Percentiles rank a stretch among this genome's conserved stretches.
Evolutionary conservation across 2,888 invertebrate genomes (phyloP).

Genomic region (Malthinus flaveolus): DNA sequence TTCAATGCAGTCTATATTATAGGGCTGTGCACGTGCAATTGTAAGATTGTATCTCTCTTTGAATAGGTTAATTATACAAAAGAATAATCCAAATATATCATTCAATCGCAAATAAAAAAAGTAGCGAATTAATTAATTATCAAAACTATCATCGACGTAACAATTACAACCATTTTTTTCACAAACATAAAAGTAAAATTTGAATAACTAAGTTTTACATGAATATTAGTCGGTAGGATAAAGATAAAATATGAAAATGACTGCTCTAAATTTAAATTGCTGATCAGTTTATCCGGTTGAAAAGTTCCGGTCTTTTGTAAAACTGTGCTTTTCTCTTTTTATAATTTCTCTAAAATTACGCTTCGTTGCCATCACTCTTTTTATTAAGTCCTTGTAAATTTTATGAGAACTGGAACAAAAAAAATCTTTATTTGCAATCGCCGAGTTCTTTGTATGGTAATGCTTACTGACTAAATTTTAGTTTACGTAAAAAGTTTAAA

Average conservation of each 20-base stretch:
- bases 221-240: not conserved
- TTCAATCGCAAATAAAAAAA: no score
- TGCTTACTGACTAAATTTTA: no score
- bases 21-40: conserved; percentile 22
- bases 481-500: no score
- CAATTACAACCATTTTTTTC: no score
- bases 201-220: not conserved
- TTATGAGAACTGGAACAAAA: conserved; percentile 3
- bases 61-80: conserved; percentile 7
- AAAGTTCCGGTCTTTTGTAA: conserved; percentile 50
- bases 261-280: conserved; percentile 54
- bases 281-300: conserved; percentile 55
- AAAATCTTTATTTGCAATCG: not conserved
- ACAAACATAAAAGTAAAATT: not conserved
- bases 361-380: conserved; percentile 40
- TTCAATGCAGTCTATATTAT: conserved; percentile 8
- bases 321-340: conserved; percentile 42
- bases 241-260: conserved; percentile 44
- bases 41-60: conserved; percentile 20
- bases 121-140: no score
- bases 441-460: no score
- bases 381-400: conserved; percentile 23
- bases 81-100: not conserved
- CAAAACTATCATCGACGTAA: no score
- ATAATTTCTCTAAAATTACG: conserved; percentile 45